These are phyloP conservation scores for Acropora tenuis DNA, from an alignment of 64 coral and sea anemone genomes.

Conservation along the genomic window DNA sequence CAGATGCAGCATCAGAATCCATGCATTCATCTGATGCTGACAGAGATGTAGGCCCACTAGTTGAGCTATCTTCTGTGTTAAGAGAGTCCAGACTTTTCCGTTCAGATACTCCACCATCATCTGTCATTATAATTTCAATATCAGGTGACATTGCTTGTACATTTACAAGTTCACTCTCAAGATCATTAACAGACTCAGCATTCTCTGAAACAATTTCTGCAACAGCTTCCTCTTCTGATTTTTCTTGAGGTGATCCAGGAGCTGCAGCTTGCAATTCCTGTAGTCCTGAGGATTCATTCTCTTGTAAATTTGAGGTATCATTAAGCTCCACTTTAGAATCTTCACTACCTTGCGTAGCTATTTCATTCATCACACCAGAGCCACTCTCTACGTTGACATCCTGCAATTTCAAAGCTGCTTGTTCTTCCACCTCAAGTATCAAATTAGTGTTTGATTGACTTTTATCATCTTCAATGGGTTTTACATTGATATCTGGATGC, in stretches of 20 bases:
- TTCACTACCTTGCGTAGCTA: background rate
- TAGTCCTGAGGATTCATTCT: background rate
- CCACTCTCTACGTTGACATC: background rate
- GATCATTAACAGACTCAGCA: background rate
- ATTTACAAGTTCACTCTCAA: background rate
- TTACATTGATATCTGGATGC: background rate
- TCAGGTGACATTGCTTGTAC: slow-evolving; percentile 28
- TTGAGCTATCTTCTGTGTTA: slow-evolving; percentile 12
- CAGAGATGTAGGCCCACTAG: slow-evolving; percentile 22
- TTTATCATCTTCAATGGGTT: background rate
- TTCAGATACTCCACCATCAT: slow-evolving; percentile 69
- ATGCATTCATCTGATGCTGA: slow-evolving; percentile 66
- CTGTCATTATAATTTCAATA: slow-evolving; percentile 73
- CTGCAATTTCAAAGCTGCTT: background rate
- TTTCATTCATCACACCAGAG: background rate
- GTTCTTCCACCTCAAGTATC: background rate
- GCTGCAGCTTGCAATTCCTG: background rate
- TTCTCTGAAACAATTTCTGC: background rate
- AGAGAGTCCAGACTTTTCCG: slow-evolving; percentile 75
- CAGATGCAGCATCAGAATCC: slow-evolving; percentile 80
- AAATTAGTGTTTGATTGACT: background rate
- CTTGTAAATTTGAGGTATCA: background rate
- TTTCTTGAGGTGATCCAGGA: background rate
- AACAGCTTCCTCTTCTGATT: background rate
- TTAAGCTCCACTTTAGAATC: background rate